Evolutionary conservation across 2,888 invertebrate species (phyloP).

Genomic region (Lochmaea capreae): DNA sequence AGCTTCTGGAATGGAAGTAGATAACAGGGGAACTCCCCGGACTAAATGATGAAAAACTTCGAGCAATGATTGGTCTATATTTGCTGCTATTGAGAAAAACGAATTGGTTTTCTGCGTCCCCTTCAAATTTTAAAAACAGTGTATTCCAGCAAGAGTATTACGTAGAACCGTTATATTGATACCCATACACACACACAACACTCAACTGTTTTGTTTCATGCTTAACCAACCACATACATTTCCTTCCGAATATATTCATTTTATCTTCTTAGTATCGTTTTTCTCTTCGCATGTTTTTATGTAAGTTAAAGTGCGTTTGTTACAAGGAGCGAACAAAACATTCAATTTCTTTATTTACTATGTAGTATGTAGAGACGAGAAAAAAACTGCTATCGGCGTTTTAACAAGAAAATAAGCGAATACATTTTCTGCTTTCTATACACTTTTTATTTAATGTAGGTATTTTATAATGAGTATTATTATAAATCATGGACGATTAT

Average conservation of each 20-base stretch:
- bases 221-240: slow-evolving; percentile 2
- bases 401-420: not conserved
- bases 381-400: too few relatives aligned
- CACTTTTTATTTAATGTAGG: not conserved
- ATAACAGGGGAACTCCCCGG: too few relatives aligned
- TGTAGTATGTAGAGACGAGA: not conserved
- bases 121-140: not conserved
- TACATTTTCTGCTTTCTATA: not conserved
- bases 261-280: not conserved
- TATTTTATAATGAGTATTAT: not conserved
- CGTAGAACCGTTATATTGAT: slow-evolving; percentile 3
- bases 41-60: too few relatives aligned
- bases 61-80: too few relatives aligned
- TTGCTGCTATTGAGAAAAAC: not conserved
- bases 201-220: slow-evolving; percentile 12
- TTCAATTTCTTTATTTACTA: not conserved
- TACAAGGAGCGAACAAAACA: not conserved
- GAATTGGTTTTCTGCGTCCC: not conserved
- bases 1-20: too few relatives aligned
- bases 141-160: not conserved
- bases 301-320: not conserved
- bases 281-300: not conserved
- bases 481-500: not conserved
- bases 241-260: slow-evolving; percentile 13
- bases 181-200: slow-evolving; percentile 5